Percentiles rank a stretch among this genome's conserved stretches.
Conservation (phyloP, 2,113 vertebrate species). For the Oncorhynchus keta region DNA sequence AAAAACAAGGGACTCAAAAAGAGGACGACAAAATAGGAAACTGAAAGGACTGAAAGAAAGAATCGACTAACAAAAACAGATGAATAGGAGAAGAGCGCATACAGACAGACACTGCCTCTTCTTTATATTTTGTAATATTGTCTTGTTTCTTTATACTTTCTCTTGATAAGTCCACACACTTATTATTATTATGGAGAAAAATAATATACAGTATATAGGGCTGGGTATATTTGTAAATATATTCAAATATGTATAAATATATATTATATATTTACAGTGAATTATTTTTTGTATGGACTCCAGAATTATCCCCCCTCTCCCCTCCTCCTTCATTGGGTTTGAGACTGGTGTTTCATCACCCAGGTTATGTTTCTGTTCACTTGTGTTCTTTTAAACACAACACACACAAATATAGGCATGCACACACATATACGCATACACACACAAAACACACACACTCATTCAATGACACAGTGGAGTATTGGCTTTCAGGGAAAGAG, state of each 20-base stretch:
- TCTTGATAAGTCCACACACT: constrained; percentile 87
- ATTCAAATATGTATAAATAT: constrained; percentile 99
- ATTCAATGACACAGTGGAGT: constrained; percentile 78
- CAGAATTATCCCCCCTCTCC: constrained; percentile 13
- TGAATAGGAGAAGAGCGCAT: constrained; percentile 58
- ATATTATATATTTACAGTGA: constrained; percentile 99
- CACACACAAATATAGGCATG: constrained; percentile 42
- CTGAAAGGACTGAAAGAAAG: constrained; percentile 57
- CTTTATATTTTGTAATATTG: constrained; percentile 96
- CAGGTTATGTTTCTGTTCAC: constrained; percentile 51
- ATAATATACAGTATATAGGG: constrained; percentile 76
- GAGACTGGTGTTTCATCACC: constrained; percentile 49
- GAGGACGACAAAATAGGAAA: constrained; percentile 54
- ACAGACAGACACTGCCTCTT: constrained; percentile 76
- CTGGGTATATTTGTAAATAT: constrained; percentile 99
- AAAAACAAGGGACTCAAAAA: constrained; percentile 72
- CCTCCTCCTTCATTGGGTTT: constrained; percentile 29
- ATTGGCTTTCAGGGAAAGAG: constrained; percentile 97
- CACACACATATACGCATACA: constrained; percentile 15
- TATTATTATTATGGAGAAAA: constrained; percentile 75
- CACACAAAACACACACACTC: constrained; percentile 22
- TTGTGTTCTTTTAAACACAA: constrained; percentile 1
- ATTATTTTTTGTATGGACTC: constrained; percentile 99
- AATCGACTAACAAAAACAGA: constrained; percentile 67
- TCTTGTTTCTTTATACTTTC: constrained; percentile 73